phyloP scores from a whole-genome alignment of 2,888 invertebrate species.

The Andrena bucephala region DNA sequence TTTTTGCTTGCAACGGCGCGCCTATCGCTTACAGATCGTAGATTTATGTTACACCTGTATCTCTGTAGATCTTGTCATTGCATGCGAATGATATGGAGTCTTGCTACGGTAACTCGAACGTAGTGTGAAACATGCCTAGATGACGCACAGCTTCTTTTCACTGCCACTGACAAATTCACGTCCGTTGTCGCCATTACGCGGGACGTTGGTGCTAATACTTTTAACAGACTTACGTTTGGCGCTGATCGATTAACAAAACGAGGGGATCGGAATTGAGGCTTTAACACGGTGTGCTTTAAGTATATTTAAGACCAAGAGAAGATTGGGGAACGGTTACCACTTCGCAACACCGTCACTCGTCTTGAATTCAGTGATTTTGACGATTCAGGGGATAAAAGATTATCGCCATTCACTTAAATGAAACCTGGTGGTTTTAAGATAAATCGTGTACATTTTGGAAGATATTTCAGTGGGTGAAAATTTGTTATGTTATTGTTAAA shows the following conservation, averaged over 20 bases:
- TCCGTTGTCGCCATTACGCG: neutral
- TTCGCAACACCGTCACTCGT: neutral
- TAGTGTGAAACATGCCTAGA: constrained; percentile 48
- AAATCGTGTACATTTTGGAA: no score
- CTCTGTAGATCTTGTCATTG: constrained; percentile 56
- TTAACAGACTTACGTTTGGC: neutral
- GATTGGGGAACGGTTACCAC: neutral
- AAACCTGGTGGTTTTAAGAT: no score
- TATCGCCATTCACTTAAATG: no score
- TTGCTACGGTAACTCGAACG: constrained; percentile 41
- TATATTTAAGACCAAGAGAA: neutral
- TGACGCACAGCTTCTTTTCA: constrained; percentile 53
- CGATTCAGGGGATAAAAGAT: neutral
- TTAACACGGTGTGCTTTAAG: neutral
- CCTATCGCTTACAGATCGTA: constrained; percentile 59
- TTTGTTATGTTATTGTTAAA: no score
- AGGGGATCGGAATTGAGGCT: neutral
- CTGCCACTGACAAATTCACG: neutral
- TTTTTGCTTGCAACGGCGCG: constrained; percentile 56
- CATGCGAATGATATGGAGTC: constrained; percentile 53
- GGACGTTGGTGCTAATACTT: neutral
- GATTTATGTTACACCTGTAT: constrained; percentile 61
- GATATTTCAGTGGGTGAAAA: no score
- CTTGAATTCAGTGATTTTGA: neutral
- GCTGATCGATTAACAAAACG: neutral